Evolutionary conservation across 2,797 vertebrate species (phyloP).

Genomic region (Onychomys leucogaster): DNA sequence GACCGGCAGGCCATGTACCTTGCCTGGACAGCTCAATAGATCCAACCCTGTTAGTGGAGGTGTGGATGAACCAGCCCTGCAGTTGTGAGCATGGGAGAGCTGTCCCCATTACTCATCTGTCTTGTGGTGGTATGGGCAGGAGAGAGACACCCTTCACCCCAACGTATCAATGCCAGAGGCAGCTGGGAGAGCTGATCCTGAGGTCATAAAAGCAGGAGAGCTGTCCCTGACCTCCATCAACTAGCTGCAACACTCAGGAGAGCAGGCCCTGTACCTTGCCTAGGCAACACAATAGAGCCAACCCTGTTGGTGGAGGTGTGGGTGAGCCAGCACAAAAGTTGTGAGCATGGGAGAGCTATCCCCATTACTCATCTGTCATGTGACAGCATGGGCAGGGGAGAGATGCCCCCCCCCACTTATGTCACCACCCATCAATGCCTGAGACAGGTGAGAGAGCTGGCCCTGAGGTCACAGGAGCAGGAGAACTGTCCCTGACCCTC

Average conservation of each 20-base stretch:
- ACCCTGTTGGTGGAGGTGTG: not conserved
- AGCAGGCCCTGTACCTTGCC: not conserved
- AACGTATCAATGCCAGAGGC: not conserved
- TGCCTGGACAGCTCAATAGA: not conserved
- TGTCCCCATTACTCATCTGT: not conserved
- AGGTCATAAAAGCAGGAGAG: not conserved
- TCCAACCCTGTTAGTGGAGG: not conserved
- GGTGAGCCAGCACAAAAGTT: not conserved
- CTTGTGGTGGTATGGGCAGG: not conserved
- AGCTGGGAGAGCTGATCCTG: too few species aligned
- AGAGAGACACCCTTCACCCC: not conserved
- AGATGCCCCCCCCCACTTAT: not conserved
- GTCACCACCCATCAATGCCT: not conserved
- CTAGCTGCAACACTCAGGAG: not conserved
- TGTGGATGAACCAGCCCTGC: not conserved
- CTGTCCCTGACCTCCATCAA: not conserved
- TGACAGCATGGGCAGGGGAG: not conserved
- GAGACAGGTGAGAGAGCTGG: not conserved
- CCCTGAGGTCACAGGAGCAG: not conserved
- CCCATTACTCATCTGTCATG: not conserved
- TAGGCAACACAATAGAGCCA: too few species aligned
- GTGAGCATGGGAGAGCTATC: not conserved
- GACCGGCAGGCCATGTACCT: not conserved
- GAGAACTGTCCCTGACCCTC: not conserved
- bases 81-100: not conserved